phyloP scores from a whole-genome alignment of 2,888 invertebrate genomes.

The Syrphus vitripennis region DNA sequence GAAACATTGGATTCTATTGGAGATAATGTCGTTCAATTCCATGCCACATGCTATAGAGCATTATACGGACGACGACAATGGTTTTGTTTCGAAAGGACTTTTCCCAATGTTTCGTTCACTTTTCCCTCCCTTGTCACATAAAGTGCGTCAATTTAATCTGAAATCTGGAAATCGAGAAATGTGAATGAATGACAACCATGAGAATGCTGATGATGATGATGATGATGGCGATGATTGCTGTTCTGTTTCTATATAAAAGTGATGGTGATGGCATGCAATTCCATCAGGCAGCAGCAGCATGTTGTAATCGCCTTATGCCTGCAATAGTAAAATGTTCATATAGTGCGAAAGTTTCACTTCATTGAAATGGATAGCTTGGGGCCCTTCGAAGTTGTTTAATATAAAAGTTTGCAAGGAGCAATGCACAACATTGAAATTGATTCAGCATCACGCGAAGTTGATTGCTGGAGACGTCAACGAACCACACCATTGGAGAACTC shows the following conservation, averaged over 20 bases:
- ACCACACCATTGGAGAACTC: slow-evolving; percentile 21
- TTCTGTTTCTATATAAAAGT: background rate
- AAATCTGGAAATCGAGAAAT: slow-evolving; percentile 54
- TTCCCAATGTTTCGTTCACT: background rate
- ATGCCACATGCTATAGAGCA: slow-evolving; percentile 5
- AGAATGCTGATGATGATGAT: slow-evolving; percentile 6
- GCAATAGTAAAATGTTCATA: slow-evolving; percentile 1
- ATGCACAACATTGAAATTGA: slow-evolving; percentile 61
- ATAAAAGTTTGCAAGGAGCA: slow-evolving; percentile 62
- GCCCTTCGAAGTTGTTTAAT: slow-evolving; percentile 57
- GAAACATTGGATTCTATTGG: slow-evolving; percentile 9
- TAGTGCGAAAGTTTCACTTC: slow-evolving; percentile 51
- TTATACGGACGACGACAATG: background rate
- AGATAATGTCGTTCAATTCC: slow-evolving; percentile 53
- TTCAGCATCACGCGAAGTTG: slow-evolving; percentile 62
- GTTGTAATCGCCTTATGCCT: slow-evolving; percentile 34
- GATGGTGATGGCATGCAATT: slow-evolving; percentile 11
- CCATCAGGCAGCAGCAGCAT: background rate
- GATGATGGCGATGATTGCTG: background rate
- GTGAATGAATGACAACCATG: slow-evolving; percentile 63
- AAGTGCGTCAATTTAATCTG: slow-evolving; percentile 57
- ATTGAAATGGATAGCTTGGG: slow-evolving; percentile 44
- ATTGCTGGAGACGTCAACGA: slow-evolving; percentile 66
- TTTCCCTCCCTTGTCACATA: background rate
- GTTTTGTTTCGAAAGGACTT: slow-evolving; percentile 30